phyloP scores from a whole-genome alignment of 2,797 vertebrate species.

The Phrynocephalus vlangalii region DNA sequence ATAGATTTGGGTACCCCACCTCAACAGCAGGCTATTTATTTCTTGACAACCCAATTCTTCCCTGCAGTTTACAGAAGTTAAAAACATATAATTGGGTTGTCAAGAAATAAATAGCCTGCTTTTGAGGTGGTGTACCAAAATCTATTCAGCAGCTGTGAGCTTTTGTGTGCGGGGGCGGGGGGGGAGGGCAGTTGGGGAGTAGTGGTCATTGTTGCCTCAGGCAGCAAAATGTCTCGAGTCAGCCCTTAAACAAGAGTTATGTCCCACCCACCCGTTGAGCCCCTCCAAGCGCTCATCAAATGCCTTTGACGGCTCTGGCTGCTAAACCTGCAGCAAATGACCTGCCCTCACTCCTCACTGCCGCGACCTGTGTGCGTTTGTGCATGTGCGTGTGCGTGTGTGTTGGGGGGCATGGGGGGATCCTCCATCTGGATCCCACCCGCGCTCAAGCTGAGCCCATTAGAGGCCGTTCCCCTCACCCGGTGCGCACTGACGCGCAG shows the following conservation, averaged over 20 bases:
- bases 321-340: neutral
- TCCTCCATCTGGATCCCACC: neutral
- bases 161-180: neutral
- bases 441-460: neutral
- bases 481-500: neutral
- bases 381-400: too few species aligned
- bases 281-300: neutral
- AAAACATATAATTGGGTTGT: too few species aligned
- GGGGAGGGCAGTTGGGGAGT: neutral
- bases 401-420: too few species aligned
- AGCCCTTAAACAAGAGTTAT: neutral
- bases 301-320: neutral
- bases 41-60: too few species aligned
- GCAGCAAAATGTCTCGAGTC: neutral
- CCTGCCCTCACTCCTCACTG: too few species aligned
- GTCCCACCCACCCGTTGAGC: neutral
- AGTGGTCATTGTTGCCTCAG: neutral
- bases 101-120: neutral
- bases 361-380: too few species aligned
- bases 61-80: too few species aligned
- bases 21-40: neutral
- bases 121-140: neutral
- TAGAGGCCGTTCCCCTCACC: neutral
- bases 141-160: neutral
- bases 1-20: neutral